phyloP scores from a whole-genome alignment of 2,888 invertebrate species.

The Pseudococcus longispinus region DNA sequence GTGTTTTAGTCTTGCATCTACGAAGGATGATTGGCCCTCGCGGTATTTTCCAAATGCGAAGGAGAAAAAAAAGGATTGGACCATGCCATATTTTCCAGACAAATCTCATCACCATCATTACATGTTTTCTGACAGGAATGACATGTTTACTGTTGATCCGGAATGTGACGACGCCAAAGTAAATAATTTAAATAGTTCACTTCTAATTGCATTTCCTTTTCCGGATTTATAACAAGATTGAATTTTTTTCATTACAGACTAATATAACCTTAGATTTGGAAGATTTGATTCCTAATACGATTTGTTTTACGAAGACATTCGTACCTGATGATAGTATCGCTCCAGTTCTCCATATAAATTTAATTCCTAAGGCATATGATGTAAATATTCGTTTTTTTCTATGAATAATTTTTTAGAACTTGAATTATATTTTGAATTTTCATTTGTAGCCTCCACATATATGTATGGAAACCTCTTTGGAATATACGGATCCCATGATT shows the following conservation, averaged over 20 bases:
- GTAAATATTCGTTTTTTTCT: constrained; percentile 63
- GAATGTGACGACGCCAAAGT: constrained; percentile 76
- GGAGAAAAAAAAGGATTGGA: constrained; percentile 61
- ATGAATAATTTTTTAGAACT: neutral
- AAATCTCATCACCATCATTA: constrained; percentile 60
- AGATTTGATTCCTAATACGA: constrained; percentile 67
- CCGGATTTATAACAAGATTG: neutral
- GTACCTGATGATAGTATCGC: neutral
- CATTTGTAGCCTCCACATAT: constrained; percentile 70
- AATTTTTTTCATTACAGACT: constrained; percentile 64
- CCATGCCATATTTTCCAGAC: constrained; percentile 64
- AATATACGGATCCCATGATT: constrained; percentile 71
- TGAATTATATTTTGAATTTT: neutral
- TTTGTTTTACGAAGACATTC: constrained; percentile 64
- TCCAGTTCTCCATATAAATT: constrained; percentile 66
- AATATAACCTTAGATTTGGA: constrained; percentile 71
- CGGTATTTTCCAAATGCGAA: neutral
- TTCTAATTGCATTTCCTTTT: neutral
- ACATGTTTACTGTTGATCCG: constrained; percentile 67
- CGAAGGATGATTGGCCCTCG: neutral
- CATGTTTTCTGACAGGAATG: constrained; percentile 59
- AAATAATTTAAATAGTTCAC: constrained; percentile 57
- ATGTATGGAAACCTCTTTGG: constrained; percentile 73
- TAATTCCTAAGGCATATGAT: constrained; percentile 68
- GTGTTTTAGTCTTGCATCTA: neutral